Conservation (phyloP, 92 coral and sea anemone species). For the Actinostola sp. region DNA sequence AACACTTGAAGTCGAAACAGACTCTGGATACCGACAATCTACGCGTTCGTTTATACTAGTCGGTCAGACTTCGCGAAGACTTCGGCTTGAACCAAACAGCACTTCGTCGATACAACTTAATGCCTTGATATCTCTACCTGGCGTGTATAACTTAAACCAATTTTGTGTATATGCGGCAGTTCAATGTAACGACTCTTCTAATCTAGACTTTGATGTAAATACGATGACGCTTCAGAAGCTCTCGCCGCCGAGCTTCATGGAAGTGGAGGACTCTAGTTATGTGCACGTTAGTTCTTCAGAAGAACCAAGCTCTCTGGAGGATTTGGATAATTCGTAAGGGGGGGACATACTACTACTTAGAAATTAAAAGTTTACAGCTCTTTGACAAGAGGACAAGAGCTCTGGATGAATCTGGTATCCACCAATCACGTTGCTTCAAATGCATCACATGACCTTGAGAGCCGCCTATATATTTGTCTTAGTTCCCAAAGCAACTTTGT, state of each 20-base stretch:
- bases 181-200: conserved; percentile 23
- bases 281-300: background rate
- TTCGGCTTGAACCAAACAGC: conserved; percentile 61
- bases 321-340: conserved; percentile 10
- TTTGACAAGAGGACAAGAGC: too few relatives aligned
- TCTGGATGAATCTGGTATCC: too few relatives aligned
- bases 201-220: conserved; percentile 38
- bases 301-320: background rate
- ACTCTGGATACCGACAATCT: conserved; percentile 23
- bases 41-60: conserved; percentile 75
- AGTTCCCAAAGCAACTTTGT: too few relatives aligned
- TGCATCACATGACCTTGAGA: too few relatives aligned
- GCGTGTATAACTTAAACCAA: conserved; percentile 87
- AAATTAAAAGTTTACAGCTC: too few relatives aligned
- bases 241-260: conserved; percentile 84
- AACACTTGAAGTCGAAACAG: conserved; percentile 45
- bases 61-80: conserved; percentile 84
- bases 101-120: conserved; percentile 63
- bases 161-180: conserved; percentile 73
- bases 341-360: too few relatives aligned
- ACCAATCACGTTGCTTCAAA: too few relatives aligned
- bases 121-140: conserved; percentile 81
- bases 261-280: conserved; percentile 53
- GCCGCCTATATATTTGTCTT: too few relatives aligned
- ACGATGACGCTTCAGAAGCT: conserved; percentile 71